A percentile compares a stretch with the other conserved stretches of the same genome.
Evolutionary conservation across 2,888 invertebrate species (phyloP).

Genomic region (Sinhomidia bicolor): DNA sequence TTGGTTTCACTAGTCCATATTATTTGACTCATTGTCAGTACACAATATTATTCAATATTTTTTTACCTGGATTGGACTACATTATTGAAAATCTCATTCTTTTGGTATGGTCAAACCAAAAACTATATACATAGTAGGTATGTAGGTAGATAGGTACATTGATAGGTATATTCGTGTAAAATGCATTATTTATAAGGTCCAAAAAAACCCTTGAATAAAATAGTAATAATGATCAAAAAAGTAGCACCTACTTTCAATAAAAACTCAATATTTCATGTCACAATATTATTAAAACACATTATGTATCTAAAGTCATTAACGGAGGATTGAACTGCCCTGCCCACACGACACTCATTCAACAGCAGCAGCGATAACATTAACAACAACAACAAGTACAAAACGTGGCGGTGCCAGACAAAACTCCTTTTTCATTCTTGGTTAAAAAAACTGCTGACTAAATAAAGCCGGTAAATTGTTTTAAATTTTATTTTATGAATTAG

Average conservation of each 20-base stretch:
- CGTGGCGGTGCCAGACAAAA: neutral
- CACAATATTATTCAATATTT: neutral
- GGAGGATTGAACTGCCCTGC: slow-evolving; percentile 68
- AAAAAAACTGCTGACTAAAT: neutral
- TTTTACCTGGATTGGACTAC: slow-evolving; percentile 32
- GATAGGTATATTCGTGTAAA: neutral
- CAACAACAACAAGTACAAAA: neutral
- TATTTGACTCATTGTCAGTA: too few relatives aligned
- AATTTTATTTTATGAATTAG: neutral
- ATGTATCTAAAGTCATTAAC: slow-evolving; percentile 71
- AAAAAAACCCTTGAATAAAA: slow-evolving; percentile 18
- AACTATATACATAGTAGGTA: too few relatives aligned
- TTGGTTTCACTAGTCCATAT: too few relatives aligned
- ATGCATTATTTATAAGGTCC: slow-evolving; percentile 64
- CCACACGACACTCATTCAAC: slow-evolving; percentile 47
- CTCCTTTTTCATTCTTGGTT: neutral
- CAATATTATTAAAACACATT: slow-evolving; percentile 70
- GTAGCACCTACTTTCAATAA: slow-evolving; percentile 70
- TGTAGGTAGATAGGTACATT: too few relatives aligned
- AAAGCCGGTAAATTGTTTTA: neutral
- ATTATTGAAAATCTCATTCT: slow-evolving; percentile 12
- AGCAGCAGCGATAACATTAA: neutral
- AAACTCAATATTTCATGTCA: slow-evolving; percentile 73
- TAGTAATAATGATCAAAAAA: slow-evolving; percentile 41
- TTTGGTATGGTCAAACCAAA: neutral